phyloP scores from a whole-genome alignment of 2,113 vertebrate genomes.

The Siniperca knerii region DNA sequence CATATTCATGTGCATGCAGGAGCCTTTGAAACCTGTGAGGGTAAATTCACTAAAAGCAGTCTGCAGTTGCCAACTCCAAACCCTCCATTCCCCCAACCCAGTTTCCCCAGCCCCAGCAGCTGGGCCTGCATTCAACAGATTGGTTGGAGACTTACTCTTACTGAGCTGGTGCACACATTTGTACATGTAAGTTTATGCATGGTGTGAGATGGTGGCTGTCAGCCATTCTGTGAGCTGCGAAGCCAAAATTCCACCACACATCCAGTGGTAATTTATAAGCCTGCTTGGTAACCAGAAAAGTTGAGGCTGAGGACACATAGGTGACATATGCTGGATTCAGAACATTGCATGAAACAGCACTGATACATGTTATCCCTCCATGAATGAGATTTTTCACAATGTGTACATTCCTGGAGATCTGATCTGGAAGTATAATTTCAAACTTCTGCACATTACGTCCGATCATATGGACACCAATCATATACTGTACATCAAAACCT shows the following conservation, averaged over 20 bases:
- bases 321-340: conserved; percentile 35
- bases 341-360: conserved; percentile 26
- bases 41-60: conserved; percentile 21
- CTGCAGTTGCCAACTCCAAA: conserved; percentile 36
- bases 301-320: conserved; percentile 45
- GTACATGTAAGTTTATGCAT: conserved; percentile 59
- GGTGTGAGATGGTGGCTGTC: conserved; percentile 50
- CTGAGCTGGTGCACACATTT: conserved; percentile 53
- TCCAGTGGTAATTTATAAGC: conserved; percentile 74
- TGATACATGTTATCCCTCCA: background rate
- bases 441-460: background rate
- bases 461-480: background rate
- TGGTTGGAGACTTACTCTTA: conserved; percentile 52
- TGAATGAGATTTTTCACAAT: conserved; percentile 6
- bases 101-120: conserved; percentile 31
- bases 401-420: background rate
- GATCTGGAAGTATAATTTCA: background rate
- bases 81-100: background rate
- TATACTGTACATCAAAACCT: conserved; percentile 9
- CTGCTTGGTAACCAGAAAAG: conserved; percentile 42
- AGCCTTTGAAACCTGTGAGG: conserved; percentile 18
- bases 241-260: conserved; percentile 70
- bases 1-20: conserved; percentile 25
- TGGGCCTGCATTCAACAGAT: conserved; percentile 48
- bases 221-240: conserved; percentile 63